Conservation (phyloP, 2,888 invertebrate species). For the Meiosimyza platycephala region DNA sequence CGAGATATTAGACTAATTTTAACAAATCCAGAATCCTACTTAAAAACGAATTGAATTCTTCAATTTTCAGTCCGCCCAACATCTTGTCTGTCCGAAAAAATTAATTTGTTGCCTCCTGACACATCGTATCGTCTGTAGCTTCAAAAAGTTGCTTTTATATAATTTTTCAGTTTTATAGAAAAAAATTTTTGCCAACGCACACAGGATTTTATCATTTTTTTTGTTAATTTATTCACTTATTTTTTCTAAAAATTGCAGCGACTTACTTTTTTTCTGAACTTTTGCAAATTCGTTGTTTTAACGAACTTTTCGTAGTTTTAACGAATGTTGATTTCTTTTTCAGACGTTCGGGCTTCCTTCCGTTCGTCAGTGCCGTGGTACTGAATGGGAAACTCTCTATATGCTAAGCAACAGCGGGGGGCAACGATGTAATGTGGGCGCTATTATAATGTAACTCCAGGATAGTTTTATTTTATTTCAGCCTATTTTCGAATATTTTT, state of each 20-base stretch:
- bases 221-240: slow-evolving; percentile 14
- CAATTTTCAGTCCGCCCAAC: not conserved
- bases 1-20: no score
- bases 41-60: not conserved
- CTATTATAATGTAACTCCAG: no score
- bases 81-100: not conserved
- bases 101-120: no score
- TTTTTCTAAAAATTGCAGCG: slow-evolving; percentile 5
- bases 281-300: slow-evolving; percentile 2
- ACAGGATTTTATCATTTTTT: slow-evolving; percentile 8
- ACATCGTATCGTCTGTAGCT: no score
- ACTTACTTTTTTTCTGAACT: slow-evolving; percentile 20
- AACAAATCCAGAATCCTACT: not conserved
- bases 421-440: no score
- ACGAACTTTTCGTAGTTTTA: not conserved
- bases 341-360: no score
- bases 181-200: slow-evolving; percentile 10
- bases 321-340: not conserved
- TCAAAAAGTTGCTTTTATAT: slow-evolving; percentile 27
- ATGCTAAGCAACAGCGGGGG: no score
- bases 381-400: no score
- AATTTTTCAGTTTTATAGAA: slow-evolving; percentile 16
- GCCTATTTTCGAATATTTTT: no score
- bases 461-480: no score
- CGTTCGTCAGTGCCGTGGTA: no score